Base-by-base conservation (phyloP, 2,113 vertebrate species). In the Martes martes region DNA sequence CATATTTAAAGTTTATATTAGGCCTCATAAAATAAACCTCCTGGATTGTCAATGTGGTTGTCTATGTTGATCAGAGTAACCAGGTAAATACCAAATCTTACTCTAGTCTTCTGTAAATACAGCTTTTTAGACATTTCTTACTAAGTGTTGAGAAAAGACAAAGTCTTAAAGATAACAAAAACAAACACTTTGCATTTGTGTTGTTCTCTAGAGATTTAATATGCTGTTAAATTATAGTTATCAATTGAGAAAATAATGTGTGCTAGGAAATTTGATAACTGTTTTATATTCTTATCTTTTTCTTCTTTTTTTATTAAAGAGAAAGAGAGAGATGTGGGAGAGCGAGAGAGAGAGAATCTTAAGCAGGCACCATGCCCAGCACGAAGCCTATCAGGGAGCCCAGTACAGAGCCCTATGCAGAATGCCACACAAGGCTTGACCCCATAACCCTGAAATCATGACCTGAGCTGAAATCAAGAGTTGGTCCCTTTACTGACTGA, bases 21-120 rank as follows among this genome's bases (percentile, higher is more conserved):
- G n/a, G 23, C 6, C 6, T 73, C 65, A 81, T 79, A 65, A 96
- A 97, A 91, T 95, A 97, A 98, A 84, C 47, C 55, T 87, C 7
- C 33, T 85, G 10, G 19, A 88, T 21, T 82, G 23, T 90, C 63
- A 73, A 84, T 78, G 8, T 69, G 39, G 47, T 50, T 91, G 47
- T 96, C 90, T 89, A 67, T 23, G 24, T 94, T 67, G 81, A 71
- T 94, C 33, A 85, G 61, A 84, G 52, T 59, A 95, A 89, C 50
- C 57, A 95, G 42, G 45, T 80, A 91, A 96, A 88, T 36, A 88
- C 6, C 50, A 95, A 86, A 50, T 59, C 19, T 92, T 19, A 47
- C 26, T 36, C n/a, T 91, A 31, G 47, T 89, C 14, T 91, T 47
- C 67, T 74, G 2, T 88, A 92, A 80, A 89, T 31, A 73, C 3